Evolutionary conservation across 2,797 vertebrate genomes (phyloP).

Genomic region (Chloroceryle inda): DNA sequence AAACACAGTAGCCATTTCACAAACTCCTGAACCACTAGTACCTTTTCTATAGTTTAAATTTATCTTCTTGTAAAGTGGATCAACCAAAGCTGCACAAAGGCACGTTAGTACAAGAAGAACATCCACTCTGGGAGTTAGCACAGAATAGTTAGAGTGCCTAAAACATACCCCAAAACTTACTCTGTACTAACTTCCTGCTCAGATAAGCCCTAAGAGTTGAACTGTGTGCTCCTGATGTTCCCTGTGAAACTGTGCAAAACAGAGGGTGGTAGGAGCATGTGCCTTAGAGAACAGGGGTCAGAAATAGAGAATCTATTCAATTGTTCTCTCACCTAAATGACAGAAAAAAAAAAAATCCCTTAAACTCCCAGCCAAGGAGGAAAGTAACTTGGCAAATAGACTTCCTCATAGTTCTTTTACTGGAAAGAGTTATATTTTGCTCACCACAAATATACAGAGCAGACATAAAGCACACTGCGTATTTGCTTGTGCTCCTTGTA

Average conservation of each 20-base stretch:
- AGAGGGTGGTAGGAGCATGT: not conserved
- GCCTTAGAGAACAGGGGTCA: slow-evolving; percentile 16
- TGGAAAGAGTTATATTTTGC: slow-evolving; percentile 56
- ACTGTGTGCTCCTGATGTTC: slow-evolving; percentile 16
- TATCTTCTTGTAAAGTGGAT: not conserved
- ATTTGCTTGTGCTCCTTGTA: slow-evolving; percentile 27
- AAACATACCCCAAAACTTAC: not conserved
- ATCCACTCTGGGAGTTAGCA: not conserved
- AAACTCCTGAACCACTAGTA: not conserved
- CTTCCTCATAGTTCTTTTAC: slow-evolving; percentile 2
- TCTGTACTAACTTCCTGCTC: slow-evolving; percentile 32
- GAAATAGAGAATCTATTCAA: not conserved
- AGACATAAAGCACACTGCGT: not conserved
- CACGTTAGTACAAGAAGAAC: not conserved
- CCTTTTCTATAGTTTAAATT: not conserved
- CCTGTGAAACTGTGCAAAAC: slow-evolving; percentile 4
- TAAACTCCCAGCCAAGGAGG: slow-evolving; percentile 19
- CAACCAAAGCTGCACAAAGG: not conserved
- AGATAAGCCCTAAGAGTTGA: slow-evolving; percentile 31
- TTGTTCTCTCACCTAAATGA: slow-evolving; percentile 14
- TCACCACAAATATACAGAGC: slow-evolving; percentile 33
- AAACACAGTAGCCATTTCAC: not conserved
- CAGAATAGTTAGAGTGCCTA: not conserved
- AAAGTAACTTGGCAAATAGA: slow-evolving; percentile 60
- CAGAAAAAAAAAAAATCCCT: not conserved